Base-by-base conservation (phyloP, 2,888 invertebrate genomes). In the Phasia obesa region DNA sequence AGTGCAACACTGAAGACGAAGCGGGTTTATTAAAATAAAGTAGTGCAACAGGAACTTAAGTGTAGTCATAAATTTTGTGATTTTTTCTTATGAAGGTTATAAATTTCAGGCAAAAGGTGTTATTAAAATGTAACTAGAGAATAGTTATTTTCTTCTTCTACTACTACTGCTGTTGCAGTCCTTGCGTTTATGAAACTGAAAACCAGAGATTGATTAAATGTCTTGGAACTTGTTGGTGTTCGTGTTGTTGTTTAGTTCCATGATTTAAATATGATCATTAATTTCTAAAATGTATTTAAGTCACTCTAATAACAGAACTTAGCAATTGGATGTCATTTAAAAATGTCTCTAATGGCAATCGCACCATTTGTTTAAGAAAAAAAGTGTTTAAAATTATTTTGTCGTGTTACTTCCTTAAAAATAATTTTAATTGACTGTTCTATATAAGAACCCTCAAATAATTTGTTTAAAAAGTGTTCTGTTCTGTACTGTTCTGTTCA, bases 51-150 rank as follows among this genome's bases (percentile, higher is more conserved):
- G 75, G 83, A 79, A 79, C 83, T 79, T 83, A 83, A 83, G 83
- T 83, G 79, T 67, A 79, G 83, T 79, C 83, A 83, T 83, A 83
- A 83, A 83, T 83, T 83, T 59, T 67, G 79, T 71, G 57, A 79
- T 83, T 76, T 71, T 42, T 49, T 65, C 83, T 79, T 76, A 76
- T 79, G 79, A 83, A 83, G 83, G 79, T 79, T 83, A 83, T 83
- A 84, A 84, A 81, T 84, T 81, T 81, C 44, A 59, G 31, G 70
- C 57, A 77, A 81, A 73, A 81, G 84, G 76, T 84, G 81, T 84
- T 80, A 84, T 81, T 84, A 81, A 84, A 84, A 74, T 64, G 76
- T 74, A 74, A 77, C 69, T 44, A 57, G 19, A 73, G 67, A 57
- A 27, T 49, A 25, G 23, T 21, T 11, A 35, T 35, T 11, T 35